Conservation (phyloP, 2,113 vertebrate genomes). For the Emydocephalus ijimae region DNA sequence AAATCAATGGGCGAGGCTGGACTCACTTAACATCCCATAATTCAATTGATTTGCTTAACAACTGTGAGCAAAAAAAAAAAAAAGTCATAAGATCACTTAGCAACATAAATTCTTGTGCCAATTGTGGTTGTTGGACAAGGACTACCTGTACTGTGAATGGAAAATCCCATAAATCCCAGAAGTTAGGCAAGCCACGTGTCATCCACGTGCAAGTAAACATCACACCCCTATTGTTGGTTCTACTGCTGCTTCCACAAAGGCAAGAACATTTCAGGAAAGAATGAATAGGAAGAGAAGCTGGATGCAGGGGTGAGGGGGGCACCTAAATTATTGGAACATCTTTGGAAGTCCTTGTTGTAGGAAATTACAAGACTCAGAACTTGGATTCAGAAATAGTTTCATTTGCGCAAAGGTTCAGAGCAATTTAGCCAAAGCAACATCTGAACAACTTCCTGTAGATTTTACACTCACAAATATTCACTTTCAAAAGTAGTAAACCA, state of each 20-base stretch:
- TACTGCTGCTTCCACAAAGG: not conserved
- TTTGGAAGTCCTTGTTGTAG: not conserved
- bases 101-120: too few species aligned
- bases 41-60: too few species aligned
- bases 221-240: not conserved
- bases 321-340: not conserved
- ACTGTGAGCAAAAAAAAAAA: not conserved
- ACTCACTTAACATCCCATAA: too few species aligned
- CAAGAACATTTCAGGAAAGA: not conserved
- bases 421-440: too few species aligned
- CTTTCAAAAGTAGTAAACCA: too few species aligned
- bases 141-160: not conserved
- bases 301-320: fast-evolving
- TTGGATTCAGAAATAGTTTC: too few species aligned
- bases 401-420: too few species aligned
- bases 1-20: too few species aligned
- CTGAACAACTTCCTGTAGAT: too few species aligned
- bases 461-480: too few species aligned
- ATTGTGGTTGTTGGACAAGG: not conserved
- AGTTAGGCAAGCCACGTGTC: not conserved
- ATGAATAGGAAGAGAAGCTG: not conserved
- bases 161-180: not conserved
- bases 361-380: too few species aligned
- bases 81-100: too few species aligned
- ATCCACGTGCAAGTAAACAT: not conserved